Evolutionary conservation across 2,113 vertebrate genomes (phyloP).

Genomic region (Amia ocellicauda): DNA sequence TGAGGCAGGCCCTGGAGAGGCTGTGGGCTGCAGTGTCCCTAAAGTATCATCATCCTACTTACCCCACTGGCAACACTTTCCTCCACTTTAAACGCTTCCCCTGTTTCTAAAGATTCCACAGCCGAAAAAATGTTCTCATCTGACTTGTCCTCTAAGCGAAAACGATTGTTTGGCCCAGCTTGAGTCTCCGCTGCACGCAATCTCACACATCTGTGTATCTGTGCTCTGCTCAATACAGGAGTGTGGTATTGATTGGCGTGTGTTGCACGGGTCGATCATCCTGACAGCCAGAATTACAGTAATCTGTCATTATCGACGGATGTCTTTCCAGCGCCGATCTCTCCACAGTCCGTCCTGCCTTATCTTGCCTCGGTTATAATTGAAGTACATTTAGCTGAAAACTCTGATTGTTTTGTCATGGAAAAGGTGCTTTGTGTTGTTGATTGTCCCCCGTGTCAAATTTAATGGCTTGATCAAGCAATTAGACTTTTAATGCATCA

Average conservation of each 20-base stretch:
- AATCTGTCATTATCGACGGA: slow-evolving; percentile 98
- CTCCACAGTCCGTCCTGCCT: slow-evolving; percentile 59
- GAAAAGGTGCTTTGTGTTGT: slow-evolving; percentile 45
- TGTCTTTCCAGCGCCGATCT: slow-evolving; percentile 76
- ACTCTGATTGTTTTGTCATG: slow-evolving; percentile 57
- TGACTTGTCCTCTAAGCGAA: slow-evolving; percentile 39
- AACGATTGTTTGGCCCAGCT: slow-evolving; percentile 68
- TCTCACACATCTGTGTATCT: slow-evolving; percentile 68
- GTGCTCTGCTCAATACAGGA: slow-evolving; percentile 75
- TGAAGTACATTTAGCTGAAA: slow-evolving; percentile 66
- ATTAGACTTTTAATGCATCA: slow-evolving; percentile 61
- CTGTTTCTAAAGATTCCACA: slow-evolving; percentile 51
- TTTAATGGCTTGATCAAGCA: slow-evolving; percentile 68
- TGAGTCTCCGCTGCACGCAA: slow-evolving; percentile 65
- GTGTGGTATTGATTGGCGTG: slow-evolving; percentile 91
- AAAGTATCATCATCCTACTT: no score
- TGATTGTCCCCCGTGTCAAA: slow-evolving; percentile 55
- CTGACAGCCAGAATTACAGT: slow-evolving; percentile 98
- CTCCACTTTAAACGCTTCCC: slow-evolving; percentile 25
- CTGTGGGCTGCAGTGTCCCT: no score
- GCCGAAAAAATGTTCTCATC: slow-evolving; percentile 45
- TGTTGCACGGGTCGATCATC: slow-evolving; percentile 90
- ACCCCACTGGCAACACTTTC: neutral
- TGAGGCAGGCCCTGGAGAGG: no score
- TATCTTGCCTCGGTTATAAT: slow-evolving; percentile 59